A percentile compares a stretch with the other conserved stretches of the same genome.
Evolutionary conservation across 2,113 vertebrate species (phyloP).

Genomic region (Echinops telfairi): DNA sequence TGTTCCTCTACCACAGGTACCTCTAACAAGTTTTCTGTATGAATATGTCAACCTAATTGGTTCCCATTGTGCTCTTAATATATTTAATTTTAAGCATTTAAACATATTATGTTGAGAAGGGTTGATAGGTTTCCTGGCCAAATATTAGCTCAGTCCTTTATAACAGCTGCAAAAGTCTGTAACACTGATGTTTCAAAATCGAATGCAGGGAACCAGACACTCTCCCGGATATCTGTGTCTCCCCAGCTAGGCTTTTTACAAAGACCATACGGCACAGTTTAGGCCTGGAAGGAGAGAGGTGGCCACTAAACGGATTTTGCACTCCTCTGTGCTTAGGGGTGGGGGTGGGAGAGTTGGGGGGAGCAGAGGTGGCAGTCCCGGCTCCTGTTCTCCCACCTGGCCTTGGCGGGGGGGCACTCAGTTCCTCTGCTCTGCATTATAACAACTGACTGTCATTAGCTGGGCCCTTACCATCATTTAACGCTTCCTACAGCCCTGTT

Average conservation of each 20-base stretch:
- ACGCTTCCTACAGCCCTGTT: neutral
- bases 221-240: conserved; percentile 9
- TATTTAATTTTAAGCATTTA: conserved; percentile 31
- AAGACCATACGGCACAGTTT: neutral
- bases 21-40: neutral
- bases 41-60: neutral
- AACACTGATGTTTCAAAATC: neutral
- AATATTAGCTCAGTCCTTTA: neutral
- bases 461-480: neutral
- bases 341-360: too few species aligned
- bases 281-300: neutral
- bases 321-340: neutral
- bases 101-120: neutral
- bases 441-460: neutral
- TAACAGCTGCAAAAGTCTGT: neutral
- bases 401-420: neutral
- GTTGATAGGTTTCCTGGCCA: neutral
- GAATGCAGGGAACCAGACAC: conserved; percentile 11
- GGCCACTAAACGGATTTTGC: neutral
- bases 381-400: neutral
- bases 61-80: neutral
- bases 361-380: neutral
- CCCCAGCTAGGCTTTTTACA: neutral
- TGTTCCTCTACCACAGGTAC: neutral
- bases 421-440: neutral